These are phyloP conservation scores for Polyergus mexicanus DNA, from an alignment of 1,140 invertebrate genomes.

Conservation along the genomic window DNA sequence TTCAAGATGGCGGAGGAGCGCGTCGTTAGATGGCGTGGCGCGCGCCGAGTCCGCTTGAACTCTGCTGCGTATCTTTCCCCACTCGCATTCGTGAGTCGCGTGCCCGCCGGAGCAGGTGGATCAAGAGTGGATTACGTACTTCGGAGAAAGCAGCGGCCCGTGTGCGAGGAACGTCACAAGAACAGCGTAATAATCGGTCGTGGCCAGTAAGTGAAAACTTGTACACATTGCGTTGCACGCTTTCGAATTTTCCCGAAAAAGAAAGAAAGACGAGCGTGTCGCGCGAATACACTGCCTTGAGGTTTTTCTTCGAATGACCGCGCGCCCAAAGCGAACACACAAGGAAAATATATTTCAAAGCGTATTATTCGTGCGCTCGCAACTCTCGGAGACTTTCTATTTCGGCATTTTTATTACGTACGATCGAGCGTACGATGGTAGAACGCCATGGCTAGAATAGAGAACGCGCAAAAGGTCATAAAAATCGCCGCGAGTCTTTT, in stretches of 20 bases:
- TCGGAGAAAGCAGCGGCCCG: slow-evolving; percentile 69
- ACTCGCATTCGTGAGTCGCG: slow-evolving; percentile 73
- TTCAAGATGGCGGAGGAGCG: slow-evolving; percentile 41
- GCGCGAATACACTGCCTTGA: not conserved
- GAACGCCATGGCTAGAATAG: slow-evolving; percentile 15
- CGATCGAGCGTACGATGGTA: slow-evolving; percentile 51
- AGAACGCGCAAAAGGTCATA: slow-evolving; percentile 60
- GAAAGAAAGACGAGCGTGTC: too few relatives aligned
- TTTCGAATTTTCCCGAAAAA: not conserved
- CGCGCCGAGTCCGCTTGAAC: slow-evolving; percentile 47
- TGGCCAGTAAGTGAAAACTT: slow-evolving; percentile 57
- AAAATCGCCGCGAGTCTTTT: not conserved
- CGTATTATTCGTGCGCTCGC: not conserved
- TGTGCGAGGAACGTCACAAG: slow-evolving; percentile 67
- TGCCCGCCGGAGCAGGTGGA: slow-evolving; percentile 74
- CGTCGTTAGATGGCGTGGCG: slow-evolving; percentile 28
- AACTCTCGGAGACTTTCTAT: slow-evolving; percentile 36
- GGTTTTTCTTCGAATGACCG: not conserved
- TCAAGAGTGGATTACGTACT: slow-evolving; percentile 74
- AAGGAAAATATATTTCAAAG: slow-evolving; percentile 26
- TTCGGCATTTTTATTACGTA: slow-evolving; percentile 73
- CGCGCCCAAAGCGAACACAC: not conserved
- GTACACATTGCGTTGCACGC: not conserved
- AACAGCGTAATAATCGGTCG: slow-evolving; percentile 17
- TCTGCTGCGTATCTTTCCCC: slow-evolving; percentile 69